Evolutionary conservation across 2,113 vertebrate species (phyloP), one percentile per base, ranked within the genome.

Genomic region (Corythornis madagascariensis): DNA sequence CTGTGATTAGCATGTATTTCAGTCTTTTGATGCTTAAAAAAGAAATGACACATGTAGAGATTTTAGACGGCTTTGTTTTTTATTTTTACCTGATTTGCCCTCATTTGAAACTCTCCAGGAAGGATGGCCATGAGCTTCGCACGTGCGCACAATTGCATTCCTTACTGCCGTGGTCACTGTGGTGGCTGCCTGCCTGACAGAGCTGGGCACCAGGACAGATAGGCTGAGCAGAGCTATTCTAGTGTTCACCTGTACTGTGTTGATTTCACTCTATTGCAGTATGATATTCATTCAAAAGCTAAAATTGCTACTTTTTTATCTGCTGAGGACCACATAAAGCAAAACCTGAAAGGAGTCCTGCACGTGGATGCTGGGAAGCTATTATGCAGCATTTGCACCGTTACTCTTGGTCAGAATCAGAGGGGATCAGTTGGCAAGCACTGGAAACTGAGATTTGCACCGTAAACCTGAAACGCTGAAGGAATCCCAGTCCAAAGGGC

Each of bases 401-500:
- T 56, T 83, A 14, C 67, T 89, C 52, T 40, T 45, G 69, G 48
- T 78, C 56, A 71, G 85, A 53, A 71, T 67, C 24, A 19, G 84
- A 19, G 77, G 55, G 82, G 87, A 64, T 83, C 26, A 26, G 71
- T 8, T 89, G 86, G 71, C 60, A 87, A 83, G 78, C 74, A 3
- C 3, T 92, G 95, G 67, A 33, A 76, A 17, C 71, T 61, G 88
- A 67, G 72, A 47, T 80, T 60, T 63, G 69, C 71, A 48, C 64
- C 26, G 5, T 28, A 63, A 74, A 63, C 78, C 94, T 84, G 93
- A 57, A 70, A n/a, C 1, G 2, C 79, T 83, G 91, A 29, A 74
- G 74, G 89, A 70, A 70, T 86, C 86, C 80, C 79, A 48, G 83
- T 56, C 53, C 90, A 87, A 90, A 86, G 80, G 90, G 92, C 83